Percentiles rank a stretch among this genome's conserved stretches.
Conservation (phyloP, 2,113 vertebrate species). For the Xenopus laevis region DNA sequence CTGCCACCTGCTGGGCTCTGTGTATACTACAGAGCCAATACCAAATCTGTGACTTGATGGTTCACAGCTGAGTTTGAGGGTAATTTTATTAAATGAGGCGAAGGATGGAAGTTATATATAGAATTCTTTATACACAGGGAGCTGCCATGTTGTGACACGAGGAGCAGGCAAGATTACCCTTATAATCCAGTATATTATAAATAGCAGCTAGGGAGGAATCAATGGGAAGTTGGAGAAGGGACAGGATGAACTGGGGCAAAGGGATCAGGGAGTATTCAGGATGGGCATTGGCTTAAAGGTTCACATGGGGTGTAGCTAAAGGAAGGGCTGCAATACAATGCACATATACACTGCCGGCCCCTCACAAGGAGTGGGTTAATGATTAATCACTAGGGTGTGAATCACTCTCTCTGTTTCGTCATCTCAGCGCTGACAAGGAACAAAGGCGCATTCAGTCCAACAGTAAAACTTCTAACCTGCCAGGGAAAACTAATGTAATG, state of each 20-base stretch:
- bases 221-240: neutral
- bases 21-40: neutral
- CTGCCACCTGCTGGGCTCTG: conserved; percentile 11
- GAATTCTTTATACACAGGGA: neutral
- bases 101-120: too few species aligned
- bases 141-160: too few species aligned
- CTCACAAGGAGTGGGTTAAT: neutral
- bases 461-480: too few species aligned
- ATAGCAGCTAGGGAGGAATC: neutral
- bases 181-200: neutral
- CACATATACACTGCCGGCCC: neutral
- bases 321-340: neutral
- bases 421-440: conserved; percentile 8
- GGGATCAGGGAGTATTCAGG: too few species aligned
- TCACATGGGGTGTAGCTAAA: too few species aligned
- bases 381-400: conserved; percentile 3
- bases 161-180: too few species aligned
- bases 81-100: too few species aligned
- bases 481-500: too few species aligned
- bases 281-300: too few species aligned
- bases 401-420: neutral
- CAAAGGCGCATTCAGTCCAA: neutral
- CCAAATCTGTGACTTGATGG: too few species aligned
- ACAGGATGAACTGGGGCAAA: neutral
- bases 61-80: too few species aligned